phyloP scores from a whole-genome alignment of 1,140 invertebrate species.

The Frieseomelitta varia region DNA sequence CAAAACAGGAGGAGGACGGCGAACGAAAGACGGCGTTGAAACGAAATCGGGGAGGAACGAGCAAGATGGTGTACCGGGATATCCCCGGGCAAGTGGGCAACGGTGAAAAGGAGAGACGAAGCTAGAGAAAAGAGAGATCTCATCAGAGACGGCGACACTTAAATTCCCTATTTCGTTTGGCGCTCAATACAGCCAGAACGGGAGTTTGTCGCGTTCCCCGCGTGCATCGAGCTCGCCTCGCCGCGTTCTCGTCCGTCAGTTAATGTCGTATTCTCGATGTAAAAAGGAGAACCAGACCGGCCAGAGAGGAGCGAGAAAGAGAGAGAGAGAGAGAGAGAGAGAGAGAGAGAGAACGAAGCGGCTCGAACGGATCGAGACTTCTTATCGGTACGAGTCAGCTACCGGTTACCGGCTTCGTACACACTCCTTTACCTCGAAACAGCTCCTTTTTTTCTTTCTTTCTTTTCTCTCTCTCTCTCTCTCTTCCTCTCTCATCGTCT shows the following conservation, averaged over 20 bases:
- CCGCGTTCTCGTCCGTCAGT: constrained; percentile 59
- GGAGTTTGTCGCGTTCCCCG: constrained; percentile 62
- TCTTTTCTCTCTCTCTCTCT: not conserved
- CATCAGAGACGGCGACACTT: constrained; percentile 69
- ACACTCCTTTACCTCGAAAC: constrained; percentile 12
- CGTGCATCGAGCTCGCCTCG: constrained; percentile 26
- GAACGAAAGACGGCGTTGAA: not conserved
- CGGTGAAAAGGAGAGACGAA: constrained; percentile 26
- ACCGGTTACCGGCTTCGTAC: constrained; percentile 61
- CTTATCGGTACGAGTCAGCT: constrained; percentile 75
- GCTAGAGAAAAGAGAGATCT: constrained; percentile 61
- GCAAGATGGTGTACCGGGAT: not conserved
- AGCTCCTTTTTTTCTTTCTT: not conserved
- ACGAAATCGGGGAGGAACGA: constrained; percentile 17
- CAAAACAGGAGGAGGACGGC: constrained; percentile 40
- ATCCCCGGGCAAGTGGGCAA: constrained; percentile 15
- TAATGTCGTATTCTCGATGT: constrained; percentile 70
- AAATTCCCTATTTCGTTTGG: constrained; percentile 75
- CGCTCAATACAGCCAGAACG: constrained; percentile 58
- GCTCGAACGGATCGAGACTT: constrained; percentile 72
- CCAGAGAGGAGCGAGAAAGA: constrained; percentile 32
- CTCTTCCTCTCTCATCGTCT: not conserved
- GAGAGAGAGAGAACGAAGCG: constrained; percentile 44
- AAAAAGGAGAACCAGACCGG: constrained; percentile 54
- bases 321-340: constrained; percentile 48